Evolutionary conservation across 1,140 invertebrate species (phyloP).

Genomic region (Charaxes varanes): DNA sequence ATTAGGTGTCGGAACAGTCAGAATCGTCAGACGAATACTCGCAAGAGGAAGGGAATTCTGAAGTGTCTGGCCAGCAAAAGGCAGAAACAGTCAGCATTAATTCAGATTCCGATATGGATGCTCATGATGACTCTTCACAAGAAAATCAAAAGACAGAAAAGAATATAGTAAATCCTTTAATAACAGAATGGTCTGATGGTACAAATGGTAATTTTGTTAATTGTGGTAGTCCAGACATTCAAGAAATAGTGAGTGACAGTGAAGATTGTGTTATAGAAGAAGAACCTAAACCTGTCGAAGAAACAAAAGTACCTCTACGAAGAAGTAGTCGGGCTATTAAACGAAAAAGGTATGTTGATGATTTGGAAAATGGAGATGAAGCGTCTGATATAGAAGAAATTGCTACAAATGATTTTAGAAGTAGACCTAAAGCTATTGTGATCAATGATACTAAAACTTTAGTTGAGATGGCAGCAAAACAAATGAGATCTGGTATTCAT

Average conservation of each 20-base stretch:
- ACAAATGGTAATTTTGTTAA: slow-evolving; percentile 29
- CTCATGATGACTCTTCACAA: slow-evolving; percentile 30
- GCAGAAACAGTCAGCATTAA: slow-evolving; percentile 37
- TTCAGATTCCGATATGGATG: slow-evolving; percentile 35
- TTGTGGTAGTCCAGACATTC: slow-evolving; percentile 30
- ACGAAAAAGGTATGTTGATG: slow-evolving; percentile 78
- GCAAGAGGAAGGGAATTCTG: slow-evolving; percentile 26
- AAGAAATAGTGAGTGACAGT: slow-evolving; percentile 43
- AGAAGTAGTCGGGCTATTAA: slow-evolving; percentile 79
- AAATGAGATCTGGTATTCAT: slow-evolving; percentile 67
- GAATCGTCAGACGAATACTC: slow-evolving; percentile 31
- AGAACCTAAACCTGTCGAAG: slow-evolving; percentile 34
- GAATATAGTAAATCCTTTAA: slow-evolving; percentile 28
- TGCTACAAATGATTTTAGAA: slow-evolving; percentile 74
- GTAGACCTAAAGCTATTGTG: slow-evolving; percentile 76
- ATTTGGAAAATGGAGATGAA: slow-evolving; percentile 77
- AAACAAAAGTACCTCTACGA: slow-evolving; percentile 67
- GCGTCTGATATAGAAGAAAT: slow-evolving; percentile 80
- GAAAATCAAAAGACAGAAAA: slow-evolving; percentile 28
- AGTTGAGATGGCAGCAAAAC: slow-evolving; percentile 79
- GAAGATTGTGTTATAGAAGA: slow-evolving; percentile 30
- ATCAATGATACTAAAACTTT: slow-evolving; percentile 83
- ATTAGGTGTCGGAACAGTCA: slow-evolving; percentile 29
- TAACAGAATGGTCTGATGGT: slow-evolving; percentile 24
- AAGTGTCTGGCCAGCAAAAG: slow-evolving; percentile 22